phyloP scores from a whole-genome alignment of 2,797 vertebrate genomes.

The Myotis vivesi region DNA sequence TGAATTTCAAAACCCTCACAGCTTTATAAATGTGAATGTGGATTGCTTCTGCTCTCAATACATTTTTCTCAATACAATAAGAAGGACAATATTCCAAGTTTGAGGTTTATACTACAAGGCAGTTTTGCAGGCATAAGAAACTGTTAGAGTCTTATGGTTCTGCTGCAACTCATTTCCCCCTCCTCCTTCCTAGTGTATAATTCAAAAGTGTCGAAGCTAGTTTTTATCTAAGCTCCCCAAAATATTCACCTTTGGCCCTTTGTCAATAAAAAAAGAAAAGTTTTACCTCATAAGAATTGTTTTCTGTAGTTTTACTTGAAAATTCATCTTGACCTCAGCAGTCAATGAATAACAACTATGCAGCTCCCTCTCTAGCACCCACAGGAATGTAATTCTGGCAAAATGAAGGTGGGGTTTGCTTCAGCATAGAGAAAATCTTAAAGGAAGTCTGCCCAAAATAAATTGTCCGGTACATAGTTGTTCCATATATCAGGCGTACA shows the following conservation, averaged over 20 bases:
- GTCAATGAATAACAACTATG: constrained; percentile 12
- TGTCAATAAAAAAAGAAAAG: constrained; percentile 13
- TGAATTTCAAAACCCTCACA: constrained; percentile 37
- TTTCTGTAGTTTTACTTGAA: constrained; percentile 24
- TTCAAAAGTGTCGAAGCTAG: constrained; percentile 14
- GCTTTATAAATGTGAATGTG: constrained; percentile 40
- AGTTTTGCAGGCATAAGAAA: constrained; percentile 34
- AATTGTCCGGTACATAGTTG: not conserved
- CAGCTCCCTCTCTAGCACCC: not conserved
- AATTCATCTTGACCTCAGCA: not conserved
- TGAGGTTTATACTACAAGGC: constrained; percentile 46
- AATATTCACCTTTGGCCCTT: constrained; percentile 57
- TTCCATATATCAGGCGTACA: not conserved
- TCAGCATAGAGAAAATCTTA: not conserved
- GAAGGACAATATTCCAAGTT: not conserved
- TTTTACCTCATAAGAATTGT: constrained; percentile 29
- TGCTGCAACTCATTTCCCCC: not conserved
- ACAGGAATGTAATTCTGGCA: not conserved
- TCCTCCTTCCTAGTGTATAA: not conserved
- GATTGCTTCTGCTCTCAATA: constrained; percentile 39
- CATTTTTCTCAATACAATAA: constrained; percentile 49
- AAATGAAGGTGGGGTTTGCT: not conserved
- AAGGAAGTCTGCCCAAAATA: not conserved
- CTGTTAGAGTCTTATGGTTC: not conserved
- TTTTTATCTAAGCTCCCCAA: constrained; percentile 54